Conservation (phyloP, 2,113 vertebrate species). For the Pterophyllum scalare region DNA sequence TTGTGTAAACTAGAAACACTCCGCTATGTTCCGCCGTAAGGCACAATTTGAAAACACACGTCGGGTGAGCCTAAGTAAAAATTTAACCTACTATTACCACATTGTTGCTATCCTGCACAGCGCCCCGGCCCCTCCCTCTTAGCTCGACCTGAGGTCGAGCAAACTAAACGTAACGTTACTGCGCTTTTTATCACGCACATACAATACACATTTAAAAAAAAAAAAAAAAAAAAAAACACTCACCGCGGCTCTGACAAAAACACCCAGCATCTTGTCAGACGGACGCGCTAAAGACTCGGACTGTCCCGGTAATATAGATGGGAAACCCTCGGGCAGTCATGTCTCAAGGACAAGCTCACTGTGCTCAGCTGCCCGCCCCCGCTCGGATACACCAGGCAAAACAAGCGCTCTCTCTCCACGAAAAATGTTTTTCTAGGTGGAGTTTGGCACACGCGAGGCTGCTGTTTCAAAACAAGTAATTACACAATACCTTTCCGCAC, state of each 20-base stretch:
- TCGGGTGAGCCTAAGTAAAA: neutral
- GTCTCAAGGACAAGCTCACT: conserved; percentile 73
- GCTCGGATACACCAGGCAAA: conserved; percentile 28
- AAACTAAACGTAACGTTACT: neutral
- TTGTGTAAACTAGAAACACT: neutral
- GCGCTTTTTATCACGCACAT: neutral
- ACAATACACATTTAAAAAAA: neutral
- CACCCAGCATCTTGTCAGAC: conserved; percentile 82
- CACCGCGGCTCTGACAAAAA: conserved; percentile 84
- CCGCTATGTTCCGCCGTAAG: neutral
- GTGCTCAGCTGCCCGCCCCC: conserved; percentile 59
- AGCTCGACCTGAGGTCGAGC: neutral
- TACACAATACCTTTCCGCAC: neutral
- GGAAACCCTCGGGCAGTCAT: conserved; percentile 64
- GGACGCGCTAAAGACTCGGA: conserved; percentile 21
- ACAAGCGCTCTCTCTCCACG: neutral
- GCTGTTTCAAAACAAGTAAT: neutral
- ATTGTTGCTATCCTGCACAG: conserved; percentile 21
- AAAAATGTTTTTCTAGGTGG: conserved; percentile 3
- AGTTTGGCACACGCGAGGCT: neutral
- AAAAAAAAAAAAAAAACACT: conserved; percentile 63
- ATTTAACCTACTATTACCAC: neutral
- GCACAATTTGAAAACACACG: neutral
- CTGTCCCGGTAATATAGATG: conserved; percentile 47
- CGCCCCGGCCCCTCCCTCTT: conserved; percentile 62